phyloP scores from a whole-genome alignment of 1,140 invertebrate genomes.

The Aphis gossypii region DNA sequence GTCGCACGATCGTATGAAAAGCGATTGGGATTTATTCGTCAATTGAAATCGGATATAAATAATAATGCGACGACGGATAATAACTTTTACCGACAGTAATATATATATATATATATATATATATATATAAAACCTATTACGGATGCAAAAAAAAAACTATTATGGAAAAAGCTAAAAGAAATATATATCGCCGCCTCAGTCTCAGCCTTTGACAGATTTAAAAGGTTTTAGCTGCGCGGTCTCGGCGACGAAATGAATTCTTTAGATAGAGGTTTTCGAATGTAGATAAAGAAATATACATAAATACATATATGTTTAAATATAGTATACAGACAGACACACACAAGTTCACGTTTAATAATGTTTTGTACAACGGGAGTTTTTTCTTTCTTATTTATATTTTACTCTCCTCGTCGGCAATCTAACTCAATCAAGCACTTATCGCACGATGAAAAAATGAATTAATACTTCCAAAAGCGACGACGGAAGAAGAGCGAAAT shows the following conservation, averaged over 20 bases:
- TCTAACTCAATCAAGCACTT: constrained; percentile 21
- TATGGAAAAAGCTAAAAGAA: neutral
- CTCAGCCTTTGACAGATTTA: constrained; percentile 50
- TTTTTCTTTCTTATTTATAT: neutral
- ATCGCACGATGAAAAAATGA: neutral
- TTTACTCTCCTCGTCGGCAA: neutral
- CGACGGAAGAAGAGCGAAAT: neutral
- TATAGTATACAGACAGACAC: neutral
- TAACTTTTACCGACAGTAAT: constrained; percentile 38
- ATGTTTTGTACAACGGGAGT: neutral
- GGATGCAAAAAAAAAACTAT: constrained; percentile 33
- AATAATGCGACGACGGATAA: constrained; percentile 48
- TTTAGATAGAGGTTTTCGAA: constrained; percentile 1
- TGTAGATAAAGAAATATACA: neutral
- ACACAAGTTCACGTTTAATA: neutral
- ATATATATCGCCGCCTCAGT: neutral
- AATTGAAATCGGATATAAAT: constrained; percentile 51
- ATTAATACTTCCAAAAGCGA: neutral
- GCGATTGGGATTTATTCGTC: constrained; percentile 52
- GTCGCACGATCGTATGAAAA: constrained; percentile 20
- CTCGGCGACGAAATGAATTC: constrained; percentile 14
- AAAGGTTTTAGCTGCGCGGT: constrained; percentile 35
- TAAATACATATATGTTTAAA: neutral
- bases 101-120: constrained; percentile 43
- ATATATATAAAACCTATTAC: constrained; percentile 44